Evolutionary conservation across 2,113 vertebrate species (phyloP).

Genomic region (Cisticola juncidis): DNA sequence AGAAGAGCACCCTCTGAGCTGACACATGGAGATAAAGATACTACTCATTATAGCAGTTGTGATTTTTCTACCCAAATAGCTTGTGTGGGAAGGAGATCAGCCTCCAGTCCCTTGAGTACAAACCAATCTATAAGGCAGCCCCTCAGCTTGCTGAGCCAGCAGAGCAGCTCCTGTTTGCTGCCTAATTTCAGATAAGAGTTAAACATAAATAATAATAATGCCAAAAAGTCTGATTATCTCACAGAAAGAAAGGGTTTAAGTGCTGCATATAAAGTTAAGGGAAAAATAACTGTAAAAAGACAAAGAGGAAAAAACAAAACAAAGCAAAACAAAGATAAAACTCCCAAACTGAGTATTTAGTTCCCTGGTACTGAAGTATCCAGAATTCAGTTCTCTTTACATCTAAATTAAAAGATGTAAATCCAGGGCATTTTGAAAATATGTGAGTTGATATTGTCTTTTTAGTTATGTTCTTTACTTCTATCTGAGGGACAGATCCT

Average conservation of each 20-base stretch:
- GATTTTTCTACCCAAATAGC: conserved; percentile 53
- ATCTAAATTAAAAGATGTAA: background rate
- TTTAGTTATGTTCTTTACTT: background rate
- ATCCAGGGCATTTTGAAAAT: background rate
- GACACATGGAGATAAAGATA: conserved; percentile 31
- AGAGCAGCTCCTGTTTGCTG: background rate
- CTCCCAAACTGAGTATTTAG: background rate
- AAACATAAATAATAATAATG: conserved; percentile 25
- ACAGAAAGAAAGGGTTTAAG: background rate
- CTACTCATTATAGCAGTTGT: conserved; percentile 22
- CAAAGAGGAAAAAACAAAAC: no score
- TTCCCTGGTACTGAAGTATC: background rate
- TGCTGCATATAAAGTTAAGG: background rate
- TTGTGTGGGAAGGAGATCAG: background rate
- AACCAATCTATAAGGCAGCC: background rate
- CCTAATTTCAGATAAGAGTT: conserved; percentile 49
- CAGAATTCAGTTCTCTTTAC: background rate
- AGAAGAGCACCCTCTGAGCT: conserved; percentile 26
- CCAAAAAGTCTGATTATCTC: background rate
- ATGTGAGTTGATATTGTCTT: background rate
- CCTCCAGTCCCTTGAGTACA: background rate
- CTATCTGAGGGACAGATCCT: background rate
- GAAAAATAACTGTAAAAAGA: background rate
- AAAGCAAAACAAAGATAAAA: no score
- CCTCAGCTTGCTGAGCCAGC: conserved; percentile 37